Evolutionary conservation across 1,140 invertebrate species (phyloP).

Genomic region (Nomia melanderi): DNA sequence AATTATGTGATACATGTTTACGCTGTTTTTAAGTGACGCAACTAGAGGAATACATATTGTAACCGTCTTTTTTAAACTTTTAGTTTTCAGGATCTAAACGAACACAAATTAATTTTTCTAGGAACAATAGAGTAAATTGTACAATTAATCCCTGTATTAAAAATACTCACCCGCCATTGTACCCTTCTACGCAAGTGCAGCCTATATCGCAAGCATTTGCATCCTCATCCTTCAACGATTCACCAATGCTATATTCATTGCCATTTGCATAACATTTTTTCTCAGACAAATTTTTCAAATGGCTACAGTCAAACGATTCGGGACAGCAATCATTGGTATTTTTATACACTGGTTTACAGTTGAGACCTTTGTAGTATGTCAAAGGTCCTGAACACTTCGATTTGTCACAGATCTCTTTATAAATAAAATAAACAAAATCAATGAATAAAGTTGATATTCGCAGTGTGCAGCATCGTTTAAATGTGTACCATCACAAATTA

Average conservation of each 20-base stretch:
- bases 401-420: constrained; percentile 50
- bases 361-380: constrained; percentile 47
- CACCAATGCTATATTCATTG: constrained; percentile 50
- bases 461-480: too few species aligned
- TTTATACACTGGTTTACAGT: constrained; percentile 53
- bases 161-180: constrained; percentile 30
- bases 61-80: too few species aligned
- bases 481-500: too few species aligned
- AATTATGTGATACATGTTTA: too few species aligned
- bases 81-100: too few species aligned
- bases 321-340: constrained; percentile 62
- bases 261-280: constrained; percentile 64
- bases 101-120: too few species aligned
- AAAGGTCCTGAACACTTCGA: constrained; percentile 53
- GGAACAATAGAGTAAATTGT: too few species aligned
- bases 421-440: not conserved
- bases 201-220: constrained; percentile 48
- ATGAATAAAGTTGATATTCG: too few species aligned
- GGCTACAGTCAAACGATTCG: constrained; percentile 52
- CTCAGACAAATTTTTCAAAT: constrained; percentile 28
- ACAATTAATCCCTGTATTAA: not conserved
- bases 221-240: constrained; percentile 55
- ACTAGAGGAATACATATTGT: too few species aligned
- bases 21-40: too few species aligned
- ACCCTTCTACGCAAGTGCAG: constrained; percentile 30